Percentiles rank a stretch among this genome's conserved stretches.
Conservation (phyloP, 2,888 invertebrate genomes). For the Alentia gelatinosa region DNA sequence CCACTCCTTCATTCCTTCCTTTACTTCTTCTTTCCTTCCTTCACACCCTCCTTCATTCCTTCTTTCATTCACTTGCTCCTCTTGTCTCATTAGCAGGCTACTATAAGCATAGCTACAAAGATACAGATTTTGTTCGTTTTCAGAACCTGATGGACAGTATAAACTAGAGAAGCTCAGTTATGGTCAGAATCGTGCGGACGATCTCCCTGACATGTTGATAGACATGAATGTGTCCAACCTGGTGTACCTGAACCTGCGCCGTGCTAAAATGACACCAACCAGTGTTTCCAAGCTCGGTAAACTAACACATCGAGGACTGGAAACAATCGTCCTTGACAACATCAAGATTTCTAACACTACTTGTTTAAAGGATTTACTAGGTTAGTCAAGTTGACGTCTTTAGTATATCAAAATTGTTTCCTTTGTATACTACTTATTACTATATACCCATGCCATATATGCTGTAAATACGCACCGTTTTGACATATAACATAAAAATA, state of each 20-base stretch:
- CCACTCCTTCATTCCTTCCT: too few relatives aligned
- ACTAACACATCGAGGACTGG: slow-evolving; percentile 57
- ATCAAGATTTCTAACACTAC: slow-evolving; percentile 70
- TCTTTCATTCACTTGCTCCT: too few relatives aligned
- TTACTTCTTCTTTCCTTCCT: too few relatives aligned
- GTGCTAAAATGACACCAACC: slow-evolving; percentile 65
- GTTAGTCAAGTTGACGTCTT: too few relatives aligned
- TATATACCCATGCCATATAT: too few relatives aligned
- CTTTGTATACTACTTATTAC: too few relatives aligned
- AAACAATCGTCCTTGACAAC: slow-evolving; percentile 71
- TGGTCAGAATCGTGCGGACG: slow-evolving; percentile 68
- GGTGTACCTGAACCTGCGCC: slow-evolving; percentile 69
- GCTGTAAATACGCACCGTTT: too few relatives aligned
- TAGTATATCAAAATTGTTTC: too few relatives aligned
- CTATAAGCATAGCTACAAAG: too few relatives aligned
- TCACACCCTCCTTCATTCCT: too few relatives aligned
- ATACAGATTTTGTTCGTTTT: neutral
- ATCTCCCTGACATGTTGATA: slow-evolving; percentile 62
- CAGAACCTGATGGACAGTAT: neutral
- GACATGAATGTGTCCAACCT: slow-evolving; percentile 63
- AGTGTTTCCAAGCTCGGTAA: slow-evolving; percentile 58
- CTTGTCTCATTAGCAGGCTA: too few relatives aligned
- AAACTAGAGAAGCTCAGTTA: slow-evolving; percentile 63
- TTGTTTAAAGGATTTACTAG: slow-evolving; percentile 62
- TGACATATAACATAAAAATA: too few relatives aligned